Evolutionary conservation across 1,140 invertebrate species (phyloP).

Genomic region (Bombus polaris): DNA sequence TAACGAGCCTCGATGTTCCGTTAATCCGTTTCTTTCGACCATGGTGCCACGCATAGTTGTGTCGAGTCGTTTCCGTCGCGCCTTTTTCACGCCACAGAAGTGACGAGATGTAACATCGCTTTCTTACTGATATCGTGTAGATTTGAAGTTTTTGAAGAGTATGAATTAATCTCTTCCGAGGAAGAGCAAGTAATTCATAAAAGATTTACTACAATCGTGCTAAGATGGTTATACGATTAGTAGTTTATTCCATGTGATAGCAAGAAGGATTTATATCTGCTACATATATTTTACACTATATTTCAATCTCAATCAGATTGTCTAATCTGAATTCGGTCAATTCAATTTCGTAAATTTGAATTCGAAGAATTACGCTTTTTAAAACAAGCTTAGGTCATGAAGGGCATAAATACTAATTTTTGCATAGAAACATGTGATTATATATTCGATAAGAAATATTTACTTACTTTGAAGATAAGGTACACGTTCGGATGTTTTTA

Average conservation of each 20-base stretch:
- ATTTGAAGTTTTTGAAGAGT: neutral
- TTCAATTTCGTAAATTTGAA: no score
- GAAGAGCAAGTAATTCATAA: neutral
- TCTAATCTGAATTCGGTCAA: no score
- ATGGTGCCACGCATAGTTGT: neutral
- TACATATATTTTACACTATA: no score
- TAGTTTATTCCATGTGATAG: no score
- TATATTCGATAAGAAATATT: neutral
- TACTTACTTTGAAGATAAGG: neutral
- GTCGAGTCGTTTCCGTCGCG: neutral
- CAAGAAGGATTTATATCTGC: no score
- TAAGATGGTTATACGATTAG: no score
- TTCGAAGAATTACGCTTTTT: no score
- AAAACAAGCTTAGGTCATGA: no score
- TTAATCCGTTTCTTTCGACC: slow-evolving; percentile 31
- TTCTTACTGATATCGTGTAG: neutral
- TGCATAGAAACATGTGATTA: neutral
- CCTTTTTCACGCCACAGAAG: neutral
- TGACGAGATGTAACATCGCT: neutral
- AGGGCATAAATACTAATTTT: no score
- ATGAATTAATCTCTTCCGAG: neutral
- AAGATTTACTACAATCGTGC: no score
- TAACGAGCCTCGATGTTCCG: slow-evolving; percentile 47
- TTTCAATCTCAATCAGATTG: no score
- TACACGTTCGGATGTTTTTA: neutral